phyloP scores from a whole-genome alignment of 2,888 invertebrate genomes.

The Apotomis turbidana region DNA sequence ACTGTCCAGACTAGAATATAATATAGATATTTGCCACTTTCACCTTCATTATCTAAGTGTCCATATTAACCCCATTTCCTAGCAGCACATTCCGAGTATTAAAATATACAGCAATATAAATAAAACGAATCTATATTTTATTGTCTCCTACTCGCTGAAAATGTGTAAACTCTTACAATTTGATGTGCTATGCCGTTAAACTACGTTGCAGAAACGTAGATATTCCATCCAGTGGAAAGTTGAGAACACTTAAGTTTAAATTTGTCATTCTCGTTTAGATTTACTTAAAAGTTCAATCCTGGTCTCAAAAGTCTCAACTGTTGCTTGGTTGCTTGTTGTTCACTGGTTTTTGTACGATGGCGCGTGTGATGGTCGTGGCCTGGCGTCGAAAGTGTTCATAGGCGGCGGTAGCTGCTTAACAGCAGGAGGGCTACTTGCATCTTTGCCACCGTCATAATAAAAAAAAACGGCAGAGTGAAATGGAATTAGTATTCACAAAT shows the following conservation, averaged over 20 bases:
- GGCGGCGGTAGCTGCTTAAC: too few relatives aligned
- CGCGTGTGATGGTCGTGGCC: too few relatives aligned
- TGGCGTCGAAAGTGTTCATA: too few relatives aligned
- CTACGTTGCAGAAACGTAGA: conserved; percentile 13
- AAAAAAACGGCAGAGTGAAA: background rate
- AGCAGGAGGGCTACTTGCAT: too few relatives aligned
- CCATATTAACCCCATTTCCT: too few relatives aligned
- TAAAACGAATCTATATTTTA: background rate
- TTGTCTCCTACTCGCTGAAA: background rate
- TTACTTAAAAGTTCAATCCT: conserved; percentile 9
- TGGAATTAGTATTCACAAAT: background rate
- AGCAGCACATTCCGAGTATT: too few relatives aligned
- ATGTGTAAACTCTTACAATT: background rate
- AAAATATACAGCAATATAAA: too few relatives aligned
- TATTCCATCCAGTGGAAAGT: conserved; percentile 2
- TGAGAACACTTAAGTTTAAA: conserved; percentile 14
- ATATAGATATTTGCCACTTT: too few relatives aligned
- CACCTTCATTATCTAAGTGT: too few relatives aligned
- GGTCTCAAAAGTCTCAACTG: background rate
- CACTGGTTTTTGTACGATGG: background rate
- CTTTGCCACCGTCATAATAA: background rate
- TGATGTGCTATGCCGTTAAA: conserved; percentile 4
- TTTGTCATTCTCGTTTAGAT: conserved; percentile 3
- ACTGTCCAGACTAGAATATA: too few relatives aligned
- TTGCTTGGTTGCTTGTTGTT: background rate